Base-by-base conservation (phyloP, 2,888 invertebrate species). In the Rhagonycha lutea region DNA sequence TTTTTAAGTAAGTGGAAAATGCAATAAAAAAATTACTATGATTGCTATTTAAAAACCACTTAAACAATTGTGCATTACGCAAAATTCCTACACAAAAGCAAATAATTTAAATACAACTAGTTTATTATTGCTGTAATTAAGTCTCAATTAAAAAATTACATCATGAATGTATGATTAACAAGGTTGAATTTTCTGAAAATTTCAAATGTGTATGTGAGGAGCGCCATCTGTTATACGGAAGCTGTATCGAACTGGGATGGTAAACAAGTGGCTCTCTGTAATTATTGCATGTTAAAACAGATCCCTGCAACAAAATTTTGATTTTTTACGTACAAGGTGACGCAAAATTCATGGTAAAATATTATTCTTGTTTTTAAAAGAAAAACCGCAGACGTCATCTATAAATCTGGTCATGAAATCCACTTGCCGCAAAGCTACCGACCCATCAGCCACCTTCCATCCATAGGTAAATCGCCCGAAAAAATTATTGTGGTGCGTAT, bases 111-210 rank as follows among this genome's bases (percentile, higher is more conserved):
- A 73, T 73, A 69, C 62, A 73, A 69, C 69, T 69, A 47, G 73
- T 18, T 69, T 73, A 73, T 73, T 73, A 73, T 73, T 73, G 65
- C 73, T 26, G 73, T 69, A 73, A 73, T 73, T 73, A 73, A 69
- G 73, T 24, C 32, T 62, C 69, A 73, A 73, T 73, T 73, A 73
- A 73, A 73, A 73, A 73, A 73, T 73, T 73, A 73, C 73, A 73
- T 73, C 73, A 73, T 32, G 69, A 69, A 69, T 14, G 69, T 73
- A 69, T 14, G 73, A 73, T 73, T 73, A 73, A 69, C 73, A 23
- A n/a, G 61, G 69, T 63, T 73, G 47, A 69, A 62, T 69, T 72
- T 73, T 62, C 68, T 28, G 14, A 7, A 68, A 47, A 14, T 24
- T 14, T n/a, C 10, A n/a, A 24, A 14, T 8, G n/a, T 12, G 7